A percentile compares a stretch with the other conserved stretches of the same genome.
Conservation (phyloP, 2,888 invertebrate genomes). For the Eupsilia transversa region DNA sequence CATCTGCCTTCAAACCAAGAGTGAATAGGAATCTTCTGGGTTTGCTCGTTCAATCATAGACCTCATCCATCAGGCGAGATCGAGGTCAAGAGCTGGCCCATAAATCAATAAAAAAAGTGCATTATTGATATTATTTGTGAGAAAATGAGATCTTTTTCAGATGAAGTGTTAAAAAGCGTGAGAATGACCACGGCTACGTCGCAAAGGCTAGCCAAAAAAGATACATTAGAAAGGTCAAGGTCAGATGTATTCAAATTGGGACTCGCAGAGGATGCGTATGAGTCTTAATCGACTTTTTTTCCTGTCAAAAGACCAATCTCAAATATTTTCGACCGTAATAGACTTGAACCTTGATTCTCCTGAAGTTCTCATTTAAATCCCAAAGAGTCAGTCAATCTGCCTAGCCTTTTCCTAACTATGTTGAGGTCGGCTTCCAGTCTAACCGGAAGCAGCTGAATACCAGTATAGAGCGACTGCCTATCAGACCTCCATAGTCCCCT, state of each 20-base stretch:
- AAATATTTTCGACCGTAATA: not conserved
- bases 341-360: not conserved
- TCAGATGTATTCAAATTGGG: not conserved
- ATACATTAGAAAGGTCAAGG: not conserved
- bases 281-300: not conserved
- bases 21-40: no score
- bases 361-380: not conserved
- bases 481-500: no score
- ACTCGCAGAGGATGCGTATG: not conserved
- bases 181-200: not conserved
- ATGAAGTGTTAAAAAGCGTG: constrained; percentile 30
- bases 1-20: no score
- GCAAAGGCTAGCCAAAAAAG: not conserved
- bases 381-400: no score
- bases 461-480: no score
- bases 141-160: not conserved
- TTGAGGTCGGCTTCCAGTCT: no score
- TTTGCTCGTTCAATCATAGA: no score
- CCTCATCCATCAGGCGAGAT: no score
- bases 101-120: no score
- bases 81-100: no score
- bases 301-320: not conserved
- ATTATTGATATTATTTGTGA: not conserved
- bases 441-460: no score
- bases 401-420: no score